Percentiles rank a stretch among this genome's conserved stretches.
These are phyloP conservation scores for Aplocera efformata DNA, from an alignment of 2,888 invertebrate species.

Conservation along the genomic window DNA sequence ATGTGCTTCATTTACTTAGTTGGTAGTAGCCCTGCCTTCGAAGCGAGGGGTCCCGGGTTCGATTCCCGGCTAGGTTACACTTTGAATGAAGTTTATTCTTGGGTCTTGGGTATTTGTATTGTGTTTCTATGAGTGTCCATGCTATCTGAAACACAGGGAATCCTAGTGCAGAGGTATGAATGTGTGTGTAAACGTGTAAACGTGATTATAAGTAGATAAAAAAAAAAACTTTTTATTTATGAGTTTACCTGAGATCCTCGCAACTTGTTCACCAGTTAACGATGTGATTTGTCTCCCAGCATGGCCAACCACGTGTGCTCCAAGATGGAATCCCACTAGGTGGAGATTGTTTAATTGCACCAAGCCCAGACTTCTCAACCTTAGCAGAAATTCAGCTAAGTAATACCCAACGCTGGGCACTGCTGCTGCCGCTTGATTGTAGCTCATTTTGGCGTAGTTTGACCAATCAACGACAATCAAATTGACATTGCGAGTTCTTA, in stretches of 20 bases:
- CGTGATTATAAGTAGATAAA: no score
- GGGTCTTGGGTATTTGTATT: no score
- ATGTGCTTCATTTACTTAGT: no score
- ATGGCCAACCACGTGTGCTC: conserved; percentile 54
- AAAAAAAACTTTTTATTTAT: no score
- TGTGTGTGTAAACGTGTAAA: no score
- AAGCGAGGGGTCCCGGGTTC: no score
- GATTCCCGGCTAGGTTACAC: no score
- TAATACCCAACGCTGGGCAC: conserved; percentile 39
- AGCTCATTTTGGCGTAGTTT: conserved; percentile 35
- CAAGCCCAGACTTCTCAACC: conserved; percentile 18
- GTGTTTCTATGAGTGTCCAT: no score
- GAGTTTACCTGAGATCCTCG: conserved; percentile 60
- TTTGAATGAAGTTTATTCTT: no score
- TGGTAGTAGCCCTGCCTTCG: no score
- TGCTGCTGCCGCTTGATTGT: conserved; percentile 36
- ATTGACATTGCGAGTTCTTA: conserved; percentile 31
- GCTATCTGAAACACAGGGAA: no score
- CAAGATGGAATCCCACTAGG: conserved; percentile 54
- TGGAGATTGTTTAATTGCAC: conserved; percentile 34
- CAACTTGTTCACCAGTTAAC: conserved; percentile 27
- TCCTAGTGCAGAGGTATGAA: no score
- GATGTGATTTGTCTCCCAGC: conserved; percentile 35
- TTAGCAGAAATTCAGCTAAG: conserved; percentile 34
- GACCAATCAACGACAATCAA: conserved; percentile 58